Base-by-base conservation (phyloP, 2,888 invertebrate species). In the Cistogaster globosa region DNA sequence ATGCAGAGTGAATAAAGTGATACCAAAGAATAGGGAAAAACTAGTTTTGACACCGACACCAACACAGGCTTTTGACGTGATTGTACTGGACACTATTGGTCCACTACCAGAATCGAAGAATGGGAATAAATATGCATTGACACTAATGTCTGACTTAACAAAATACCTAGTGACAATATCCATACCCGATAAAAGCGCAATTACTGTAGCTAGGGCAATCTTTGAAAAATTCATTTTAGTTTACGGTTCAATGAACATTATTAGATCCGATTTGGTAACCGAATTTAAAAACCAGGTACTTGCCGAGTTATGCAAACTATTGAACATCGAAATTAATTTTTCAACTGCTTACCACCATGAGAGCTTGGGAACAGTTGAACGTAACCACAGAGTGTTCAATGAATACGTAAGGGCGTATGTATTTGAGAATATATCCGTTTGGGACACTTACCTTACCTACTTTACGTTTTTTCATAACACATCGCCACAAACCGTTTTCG, bases 181-280 rank as follows among this genome's bases (percentile, higher is more conserved):
- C 2, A 55, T 55, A 20, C 22, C 53, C 6, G 22, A 55, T 22
- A 55, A 55, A 55, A 55, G 53, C n/a, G 26, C 26, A 26, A 26
- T 26, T 26, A 26, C 38, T 38, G 38, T 38, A 38, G 38, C 38
- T 38, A 38, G n/a, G 48, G 48, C 48, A 48, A 14, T 48, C 18
- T 53, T 53, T 18, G 53, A 53, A 8, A 53, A 79, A 53, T 38
- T 69, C 86, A 42, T 84, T 79, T 55, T 86, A 53, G 18, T 18
- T 18, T 53, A 84, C 58, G 84, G 85, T n/a, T 58, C 72, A 18
- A 84, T 86, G 55, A 78, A 76, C 22, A 65, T 20, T 14, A 55
- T 87, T 38, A 83, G 77, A 75, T 81, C 86, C 0, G 87, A 85
- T 76, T 20, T 71, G 67, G 85, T 86, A 42, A 74, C 83, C 14